Conservation (phyloP, 2,113 vertebrate species). For the Daboia siamensis region DNA sequence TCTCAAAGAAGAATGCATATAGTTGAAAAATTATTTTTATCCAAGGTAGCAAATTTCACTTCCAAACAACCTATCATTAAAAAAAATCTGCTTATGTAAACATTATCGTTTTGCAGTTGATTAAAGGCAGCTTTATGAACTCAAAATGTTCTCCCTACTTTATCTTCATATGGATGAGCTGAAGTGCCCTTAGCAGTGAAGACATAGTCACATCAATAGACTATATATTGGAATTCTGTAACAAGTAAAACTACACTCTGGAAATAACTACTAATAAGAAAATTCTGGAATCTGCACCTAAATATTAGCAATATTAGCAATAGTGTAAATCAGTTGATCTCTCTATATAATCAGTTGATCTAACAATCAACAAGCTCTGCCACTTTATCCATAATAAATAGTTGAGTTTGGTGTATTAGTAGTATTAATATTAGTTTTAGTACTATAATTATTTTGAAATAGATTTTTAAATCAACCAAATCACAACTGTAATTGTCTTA, state of each 20-base stretch:
- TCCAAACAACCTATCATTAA: conserved; percentile 45
- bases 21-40: conserved; percentile 46
- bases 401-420: too few species aligned
- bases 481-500: too few species aligned
- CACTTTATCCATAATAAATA: too few species aligned
- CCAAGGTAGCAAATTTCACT: conserved; percentile 42
- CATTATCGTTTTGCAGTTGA: conserved; percentile 38
- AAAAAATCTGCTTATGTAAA: conserved; percentile 38
- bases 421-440: too few species aligned
- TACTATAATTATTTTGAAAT: too few species aligned
- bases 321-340: too few species aligned
- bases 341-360: too few species aligned
- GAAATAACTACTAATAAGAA: conserved; percentile 17
- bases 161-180: conserved; percentile 59
- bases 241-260: conserved; percentile 20
- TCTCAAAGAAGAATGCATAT: conserved; percentile 11
- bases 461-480: too few species aligned
- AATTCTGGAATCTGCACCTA: conserved; percentile 14
- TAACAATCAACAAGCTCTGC: too few species aligned
- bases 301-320: neutral
- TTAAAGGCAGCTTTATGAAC: conserved; percentile 53
- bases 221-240: conserved; percentile 46
- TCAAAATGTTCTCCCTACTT: conserved; percentile 51
- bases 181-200: conserved; percentile 56
- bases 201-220: conserved; percentile 43